phyloP scores from a whole-genome alignment of 2,888 invertebrate genomes.

The Odontocolon sp. region DNA sequence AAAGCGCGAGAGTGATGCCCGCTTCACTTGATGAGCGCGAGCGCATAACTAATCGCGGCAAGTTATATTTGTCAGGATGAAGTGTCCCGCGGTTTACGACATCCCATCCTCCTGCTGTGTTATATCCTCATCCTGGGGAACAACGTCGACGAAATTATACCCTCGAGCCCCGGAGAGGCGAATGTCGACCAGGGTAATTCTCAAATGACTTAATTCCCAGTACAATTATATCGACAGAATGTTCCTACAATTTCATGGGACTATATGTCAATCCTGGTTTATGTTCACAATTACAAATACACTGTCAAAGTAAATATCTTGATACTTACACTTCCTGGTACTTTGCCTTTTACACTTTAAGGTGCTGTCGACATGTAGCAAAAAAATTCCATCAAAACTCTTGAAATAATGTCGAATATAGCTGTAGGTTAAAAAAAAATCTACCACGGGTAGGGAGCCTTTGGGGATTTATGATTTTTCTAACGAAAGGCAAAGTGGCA shows the following conservation, averaged over 20 bases:
- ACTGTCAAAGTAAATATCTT: no score
- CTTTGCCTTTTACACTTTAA: no score
- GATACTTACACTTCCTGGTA: no score
- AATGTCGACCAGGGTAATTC: conserved; percentile 2
- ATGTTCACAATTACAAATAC: no score
- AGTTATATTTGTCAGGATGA: conserved; percentile 50
- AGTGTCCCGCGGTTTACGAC: conserved; percentile 18
- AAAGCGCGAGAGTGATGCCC: no score
- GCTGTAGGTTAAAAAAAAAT: neutral
- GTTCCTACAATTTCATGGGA: no score
- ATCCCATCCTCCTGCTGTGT: conserved; percentile 5
- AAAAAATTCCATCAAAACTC: neutral
- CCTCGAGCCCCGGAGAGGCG: conserved; percentile 25
- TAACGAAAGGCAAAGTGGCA: conserved; percentile 9
- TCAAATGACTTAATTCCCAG: conserved; percentile 40
- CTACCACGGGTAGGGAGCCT: neutral
- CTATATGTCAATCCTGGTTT: no score
- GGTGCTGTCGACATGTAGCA: neutral
- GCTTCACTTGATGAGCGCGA: neutral
- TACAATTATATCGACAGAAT: conserved; percentile 31
- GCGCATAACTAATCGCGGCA: conserved; percentile 32
- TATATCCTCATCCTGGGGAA: conserved; percentile 10
- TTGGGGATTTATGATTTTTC: conserved; percentile 23
- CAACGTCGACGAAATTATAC: conserved; percentile 41
- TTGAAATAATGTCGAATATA: neutral